Base-by-base conservation (phyloP, 2,113 vertebrate genomes). In the Leptobrachium ailaonicum region DNA sequence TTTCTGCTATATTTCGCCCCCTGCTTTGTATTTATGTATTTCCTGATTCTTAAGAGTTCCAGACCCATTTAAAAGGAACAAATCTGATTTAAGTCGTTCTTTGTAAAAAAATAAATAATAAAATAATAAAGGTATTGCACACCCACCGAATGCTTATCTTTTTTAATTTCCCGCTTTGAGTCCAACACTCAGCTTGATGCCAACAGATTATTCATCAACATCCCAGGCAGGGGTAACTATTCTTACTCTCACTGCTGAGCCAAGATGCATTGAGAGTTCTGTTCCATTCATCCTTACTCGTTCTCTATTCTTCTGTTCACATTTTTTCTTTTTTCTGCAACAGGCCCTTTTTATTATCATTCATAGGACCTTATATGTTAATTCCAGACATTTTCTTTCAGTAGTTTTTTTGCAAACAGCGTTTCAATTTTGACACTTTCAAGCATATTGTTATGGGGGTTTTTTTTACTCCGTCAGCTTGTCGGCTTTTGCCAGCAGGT, bases 181-280 rank as follows among this genome's bases (percentile, higher is more conserved):
- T 87, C 86, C 88, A 84, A 60, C 83, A 87, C 90, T 82, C 85
- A 93, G 93, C 90, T 92, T 91, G 92, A 91, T 91, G 88, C 87
- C 92, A 82, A 86, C 85, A 86, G 90, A 87, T 91, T 88, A 88
- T 93, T 93, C 93, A 94, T 94, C 94, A 93, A 53, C 86, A 81
- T 85, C 90, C 92, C 89, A 89, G 86, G 94, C 94, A 92, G 94
- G 94, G 84, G 93, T 91, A 92, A 92, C 88, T 86, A 87, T 88
- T 89, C 90, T 85, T 87, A 85, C 89, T 88, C 84, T 84, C 85
- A 82, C 80, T 7, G 82, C 88, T 85, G 86, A 75, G 88, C 88
- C 77, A 87, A 88, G 79, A 82, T 88, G 84, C 80, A 83, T 82
- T 82, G 89, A 78, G 87, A 83, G 80, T 50, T 50, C 47, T 50